Percentiles rank a stretch among this genome's conserved stretches.
phyloP scores from a whole-genome alignment of 2,797 vertebrate genomes.

The Loriculus beryllinus region DNA sequence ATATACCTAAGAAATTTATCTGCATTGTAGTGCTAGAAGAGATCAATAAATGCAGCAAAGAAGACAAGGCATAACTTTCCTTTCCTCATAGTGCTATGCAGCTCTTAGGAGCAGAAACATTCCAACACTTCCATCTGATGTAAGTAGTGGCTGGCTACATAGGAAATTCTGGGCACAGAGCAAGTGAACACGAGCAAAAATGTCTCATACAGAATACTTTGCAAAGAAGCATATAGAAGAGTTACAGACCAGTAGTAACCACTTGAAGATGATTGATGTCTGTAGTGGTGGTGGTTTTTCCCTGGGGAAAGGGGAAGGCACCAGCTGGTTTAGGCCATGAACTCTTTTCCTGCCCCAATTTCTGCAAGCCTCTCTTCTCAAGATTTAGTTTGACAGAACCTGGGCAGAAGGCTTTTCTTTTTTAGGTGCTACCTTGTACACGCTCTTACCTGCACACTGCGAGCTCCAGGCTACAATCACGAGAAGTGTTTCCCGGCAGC shows the following conservation, averaged over 20 bases:
- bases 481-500: rapidly evolving
- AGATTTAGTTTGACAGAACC: not conserved
- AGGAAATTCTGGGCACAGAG: not conserved
- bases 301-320: not conserved
- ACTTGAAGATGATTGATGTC: not conserved
- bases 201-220: not conserved
- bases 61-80: not conserved
- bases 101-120: not conserved
- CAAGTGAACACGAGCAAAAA: not conserved
- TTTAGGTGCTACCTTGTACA: rapidly evolving
- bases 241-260: not conserved
- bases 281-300: rapidly evolving
- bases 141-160: not conserved
- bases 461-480: rapidly evolving
- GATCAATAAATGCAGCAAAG: not conserved
- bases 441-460: rapidly evolving
- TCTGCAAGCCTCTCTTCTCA: not conserved
- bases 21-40: not conserved
- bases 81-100: rapidly evolving
- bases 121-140: not conserved
- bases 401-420: rapidly evolving
- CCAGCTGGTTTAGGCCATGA: not conserved
- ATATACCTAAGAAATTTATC: not conserved
- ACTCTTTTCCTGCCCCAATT: not conserved
- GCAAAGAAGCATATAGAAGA: not conserved